Conservation (phyloP, 1,140 invertebrate genomes). For the Anadara kagoshimensis region DNA sequence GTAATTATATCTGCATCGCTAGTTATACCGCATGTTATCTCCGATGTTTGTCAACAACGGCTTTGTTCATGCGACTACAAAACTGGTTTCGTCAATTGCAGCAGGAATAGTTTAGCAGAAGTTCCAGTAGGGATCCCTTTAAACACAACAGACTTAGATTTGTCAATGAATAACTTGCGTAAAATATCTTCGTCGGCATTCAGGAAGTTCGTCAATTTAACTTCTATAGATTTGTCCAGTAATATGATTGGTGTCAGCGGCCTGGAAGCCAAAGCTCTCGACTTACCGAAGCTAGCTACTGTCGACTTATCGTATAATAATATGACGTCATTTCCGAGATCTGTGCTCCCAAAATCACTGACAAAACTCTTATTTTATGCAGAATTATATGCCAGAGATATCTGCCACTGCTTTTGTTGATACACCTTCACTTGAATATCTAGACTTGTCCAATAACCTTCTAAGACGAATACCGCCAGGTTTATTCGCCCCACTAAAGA, state of each 20-base stretch:
- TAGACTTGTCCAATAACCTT: constrained; percentile 32
- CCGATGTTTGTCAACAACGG: neutral
- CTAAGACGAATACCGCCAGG: constrained; percentile 22
- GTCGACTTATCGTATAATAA: too few species aligned
- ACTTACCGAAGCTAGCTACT: too few species aligned
- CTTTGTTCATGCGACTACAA: neutral
- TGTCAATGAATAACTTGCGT: neutral
- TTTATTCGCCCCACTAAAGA: constrained; percentile 28
- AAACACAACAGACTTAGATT: constrained; percentile 25
- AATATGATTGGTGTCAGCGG: too few species aligned
- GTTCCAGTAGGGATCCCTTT: constrained; percentile 34
- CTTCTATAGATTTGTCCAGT: too few species aligned
- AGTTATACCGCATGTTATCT: too few species aligned
- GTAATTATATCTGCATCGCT: too few species aligned
- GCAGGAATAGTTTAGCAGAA: constrained; percentile 19
- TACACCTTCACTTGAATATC: constrained; percentile 21
- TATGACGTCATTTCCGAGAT: too few species aligned
- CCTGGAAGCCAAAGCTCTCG: too few species aligned
- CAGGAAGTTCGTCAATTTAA: too few species aligned
- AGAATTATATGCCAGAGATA: constrained; percentile 27
- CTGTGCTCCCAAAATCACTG: neutral
- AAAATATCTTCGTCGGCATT: too few species aligned
- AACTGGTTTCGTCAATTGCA: constrained; percentile 22
- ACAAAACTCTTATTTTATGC: constrained; percentile 23
- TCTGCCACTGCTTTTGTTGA: constrained; percentile 23